phyloP scores from a whole-genome alignment of 2,113 vertebrate genomes.

The Mionectes macconnelli region DNA sequence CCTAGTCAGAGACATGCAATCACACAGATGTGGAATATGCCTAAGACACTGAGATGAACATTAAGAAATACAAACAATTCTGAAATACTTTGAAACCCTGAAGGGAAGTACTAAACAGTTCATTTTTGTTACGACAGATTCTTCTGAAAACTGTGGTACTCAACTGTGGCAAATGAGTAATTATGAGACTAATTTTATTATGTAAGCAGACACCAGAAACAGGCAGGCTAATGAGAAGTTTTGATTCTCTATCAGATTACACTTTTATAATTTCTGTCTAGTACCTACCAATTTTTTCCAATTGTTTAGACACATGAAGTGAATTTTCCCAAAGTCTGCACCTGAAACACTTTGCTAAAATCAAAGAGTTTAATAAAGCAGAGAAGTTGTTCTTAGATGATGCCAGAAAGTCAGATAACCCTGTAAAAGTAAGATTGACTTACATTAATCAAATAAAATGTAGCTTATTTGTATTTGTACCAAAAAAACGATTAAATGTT shows the following conservation, averaged over 20 bases:
- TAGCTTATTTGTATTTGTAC: background rate
- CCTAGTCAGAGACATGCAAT: background rate
- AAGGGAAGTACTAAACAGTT: background rate
- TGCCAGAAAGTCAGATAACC: slow-evolving; percentile 88
- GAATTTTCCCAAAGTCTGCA: slow-evolving; percentile 97
- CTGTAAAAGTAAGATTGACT: slow-evolving; percentile 69
- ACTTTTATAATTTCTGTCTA: background rate
- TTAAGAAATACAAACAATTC: background rate
- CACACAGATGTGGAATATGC: background rate
- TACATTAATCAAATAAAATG: slow-evolving; percentile 10
- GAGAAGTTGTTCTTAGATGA: slow-evolving; percentile 80
- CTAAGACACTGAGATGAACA: background rate
- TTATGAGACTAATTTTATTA: background rate
- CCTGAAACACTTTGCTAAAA: slow-evolving; percentile 93
- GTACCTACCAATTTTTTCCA: slow-evolving; percentile 94
- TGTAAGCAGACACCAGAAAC: background rate
- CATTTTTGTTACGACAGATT: background rate
- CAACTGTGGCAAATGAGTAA: background rate
- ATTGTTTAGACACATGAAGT: slow-evolving; percentile 87
- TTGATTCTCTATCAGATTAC: background rate
- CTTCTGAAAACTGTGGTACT: background rate
- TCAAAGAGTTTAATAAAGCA: slow-evolving; percentile 83
- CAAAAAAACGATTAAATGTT: slow-evolving; percentile 1
- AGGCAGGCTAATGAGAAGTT: background rate
- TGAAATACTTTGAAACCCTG: background rate